Conservation (phyloP, 2,113 vertebrate genomes). For the Perca fluviatilis region DNA sequence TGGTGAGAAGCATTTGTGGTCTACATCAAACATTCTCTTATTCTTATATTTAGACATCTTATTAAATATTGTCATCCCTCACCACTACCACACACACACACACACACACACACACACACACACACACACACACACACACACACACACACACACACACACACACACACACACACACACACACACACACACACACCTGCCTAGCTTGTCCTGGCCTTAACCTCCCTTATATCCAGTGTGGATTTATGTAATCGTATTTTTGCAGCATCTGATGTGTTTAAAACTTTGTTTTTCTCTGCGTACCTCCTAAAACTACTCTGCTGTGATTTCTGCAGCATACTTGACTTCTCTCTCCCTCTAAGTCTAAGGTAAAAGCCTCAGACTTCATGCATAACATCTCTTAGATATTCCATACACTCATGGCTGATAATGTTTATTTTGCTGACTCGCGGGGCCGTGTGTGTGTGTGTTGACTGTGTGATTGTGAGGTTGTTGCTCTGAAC, state of each 20-base stretch:
- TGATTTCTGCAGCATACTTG: conserved; percentile 20
- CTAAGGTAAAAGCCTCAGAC: conserved; percentile 16
- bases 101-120: not conserved
- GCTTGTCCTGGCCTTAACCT: conserved; percentile 9
- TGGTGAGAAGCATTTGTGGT: not conserved
- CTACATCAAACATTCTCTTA: conserved; percentile 8
- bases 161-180: not conserved
- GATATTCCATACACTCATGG: conserved; percentile 14
- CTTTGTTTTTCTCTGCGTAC: conserved; percentile 6
- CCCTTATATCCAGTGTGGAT: conserved; percentile 29
- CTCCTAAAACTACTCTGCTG: conserved; percentile 33
- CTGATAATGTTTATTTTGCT: conserved; percentile 44
- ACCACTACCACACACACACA: no score
- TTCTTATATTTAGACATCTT: conserved; percentile 1
- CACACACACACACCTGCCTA: not conserved
- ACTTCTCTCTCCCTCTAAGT: not conserved
- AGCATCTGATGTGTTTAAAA: conserved; percentile 15
- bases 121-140: not conserved
- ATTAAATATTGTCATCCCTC: not conserved
- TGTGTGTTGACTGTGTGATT: conserved; percentile 1
- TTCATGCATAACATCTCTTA: conserved; percentile 20
- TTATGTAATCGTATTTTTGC: conserved; percentile 57
- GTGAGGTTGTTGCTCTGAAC: conserved; percentile 37
- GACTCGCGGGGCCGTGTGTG: not conserved
- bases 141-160: not conserved